A percentile compares a stretch with the other conserved stretches of the same genome.
Evolutionary conservation across 2,113 vertebrate species (phyloP).

Genomic region (Helogale parvula): DNA sequence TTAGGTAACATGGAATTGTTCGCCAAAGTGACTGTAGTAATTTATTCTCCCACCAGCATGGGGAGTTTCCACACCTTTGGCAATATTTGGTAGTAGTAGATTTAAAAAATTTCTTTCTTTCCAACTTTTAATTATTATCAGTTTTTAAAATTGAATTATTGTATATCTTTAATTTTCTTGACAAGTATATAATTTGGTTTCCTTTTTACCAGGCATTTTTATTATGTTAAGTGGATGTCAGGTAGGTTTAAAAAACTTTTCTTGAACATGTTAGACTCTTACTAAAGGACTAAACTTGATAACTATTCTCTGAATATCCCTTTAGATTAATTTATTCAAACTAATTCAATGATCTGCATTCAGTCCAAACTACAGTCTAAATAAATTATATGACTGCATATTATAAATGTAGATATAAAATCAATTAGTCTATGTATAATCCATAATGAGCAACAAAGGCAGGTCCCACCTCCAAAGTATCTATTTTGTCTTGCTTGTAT

Average conservation of each 20-base stretch:
- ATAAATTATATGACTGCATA: constrained; percentile 38
- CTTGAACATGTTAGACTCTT: neutral
- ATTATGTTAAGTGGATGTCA: neutral
- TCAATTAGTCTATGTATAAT: neutral
- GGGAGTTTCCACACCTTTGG: neutral
- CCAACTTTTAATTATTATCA: neutral
- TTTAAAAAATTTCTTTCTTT: neutral
- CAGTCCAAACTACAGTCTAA: neutral
- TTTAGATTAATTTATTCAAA: neutral
- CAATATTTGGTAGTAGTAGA: neutral
- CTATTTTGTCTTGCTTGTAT: constrained; percentile 34
- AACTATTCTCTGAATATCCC: constrained; percentile 23
- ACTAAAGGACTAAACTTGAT: neutral
- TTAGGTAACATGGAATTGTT: neutral
- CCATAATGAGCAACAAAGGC: neutral
- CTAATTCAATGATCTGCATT: constrained; percentile 22
- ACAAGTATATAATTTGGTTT: neutral
- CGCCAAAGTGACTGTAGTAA: neutral
- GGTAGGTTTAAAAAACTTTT: neutral
- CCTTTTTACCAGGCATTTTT: neutral
- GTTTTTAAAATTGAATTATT: neutral
- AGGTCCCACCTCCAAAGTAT: neutral
- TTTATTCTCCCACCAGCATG: neutral
- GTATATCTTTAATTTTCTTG: neutral
- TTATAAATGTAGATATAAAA: neutral